Base-by-base conservation (phyloP, 1,140 invertebrate species). In the Dendrolimus punctatus region DNA sequence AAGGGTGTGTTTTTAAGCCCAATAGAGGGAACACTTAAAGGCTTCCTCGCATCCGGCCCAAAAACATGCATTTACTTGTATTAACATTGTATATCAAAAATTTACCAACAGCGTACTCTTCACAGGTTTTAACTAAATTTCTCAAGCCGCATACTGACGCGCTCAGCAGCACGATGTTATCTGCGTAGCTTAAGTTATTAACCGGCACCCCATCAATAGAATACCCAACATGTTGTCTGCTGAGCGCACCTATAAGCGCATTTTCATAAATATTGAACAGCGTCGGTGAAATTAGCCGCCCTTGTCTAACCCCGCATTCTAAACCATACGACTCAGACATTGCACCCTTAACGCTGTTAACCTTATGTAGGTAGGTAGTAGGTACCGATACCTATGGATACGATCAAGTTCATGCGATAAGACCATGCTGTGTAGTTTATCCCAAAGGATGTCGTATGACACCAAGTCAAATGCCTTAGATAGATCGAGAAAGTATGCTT, bases 201-300 rank as follows among this genome's bases (percentile, higher is more conserved):
- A 23, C 23, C 23, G 23, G 23, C 23, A 43, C 40, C n/a, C 54
- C 54, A 36, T 46, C 54, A 40, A 55, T 41, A 10, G 53, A 55
- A 41, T 46, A 55, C 38, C 53, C 53, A 23, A 55, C 41, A 6
- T 43, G 44, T 37, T 42, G 41, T 39, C 39, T 40, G 10, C 54
- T 56, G 43, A 56, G 54, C 48, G 40, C 54, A 37, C 6, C 49
- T 23, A 54, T 50, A 39, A 56, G 39, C 36, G 46, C 41, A 46
- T 58, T 48, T 5, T 46, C 37, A 46, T 58, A 58, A 5, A 58
- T 9, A 40, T 42, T 58, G 23, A 58, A 58, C n/a, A 54, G 48
- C 42, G 46, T 10, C 4, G 57, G 55, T n/a, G 49, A 57, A 8
- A 48, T 53, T 23, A 53, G n/a, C 38, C 57, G 47, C 9, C 51